Conservation (phyloP, 2,797 vertebrate species). For the Alectoris magna region DNA sequence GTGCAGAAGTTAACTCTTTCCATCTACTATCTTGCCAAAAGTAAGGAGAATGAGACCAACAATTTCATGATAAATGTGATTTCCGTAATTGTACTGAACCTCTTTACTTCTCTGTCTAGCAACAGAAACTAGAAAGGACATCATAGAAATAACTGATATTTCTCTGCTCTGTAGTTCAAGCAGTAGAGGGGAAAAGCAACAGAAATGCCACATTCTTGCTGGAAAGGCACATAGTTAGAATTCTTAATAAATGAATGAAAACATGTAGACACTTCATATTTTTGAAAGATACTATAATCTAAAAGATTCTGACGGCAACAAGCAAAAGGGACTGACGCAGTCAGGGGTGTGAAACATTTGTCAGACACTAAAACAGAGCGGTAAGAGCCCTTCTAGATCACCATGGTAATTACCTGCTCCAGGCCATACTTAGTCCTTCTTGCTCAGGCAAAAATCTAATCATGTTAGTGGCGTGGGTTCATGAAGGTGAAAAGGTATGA, state of each 20-base stretch:
- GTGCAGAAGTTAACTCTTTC: neutral
- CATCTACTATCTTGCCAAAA: neutral
- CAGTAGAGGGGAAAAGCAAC: neutral
- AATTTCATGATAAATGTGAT: neutral
- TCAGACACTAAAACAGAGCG: neutral
- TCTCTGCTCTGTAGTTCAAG: neutral
- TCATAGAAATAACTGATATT: neutral
- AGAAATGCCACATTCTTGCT: neutral
- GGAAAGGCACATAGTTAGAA: neutral
- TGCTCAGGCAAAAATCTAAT: slow-evolving; percentile 24
- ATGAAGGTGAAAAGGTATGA: neutral
- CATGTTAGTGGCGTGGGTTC: neutral
- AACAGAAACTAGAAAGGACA: neutral
- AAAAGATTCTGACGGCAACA: neutral
- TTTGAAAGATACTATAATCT: neutral
- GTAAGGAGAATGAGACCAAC: neutral
- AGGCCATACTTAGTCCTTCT: neutral
- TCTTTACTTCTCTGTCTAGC: neutral
- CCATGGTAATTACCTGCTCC: slow-evolving; percentile 45
- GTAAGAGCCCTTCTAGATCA: neutral
- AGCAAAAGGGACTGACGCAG: neutral
- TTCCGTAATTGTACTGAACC: neutral
- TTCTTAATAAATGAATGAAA: neutral
- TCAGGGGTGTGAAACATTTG: neutral
- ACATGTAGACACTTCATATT: neutral